Evolutionary conservation across 2,797 vertebrate genomes (phyloP).

Genomic region (Sebastes alutus): DNA sequence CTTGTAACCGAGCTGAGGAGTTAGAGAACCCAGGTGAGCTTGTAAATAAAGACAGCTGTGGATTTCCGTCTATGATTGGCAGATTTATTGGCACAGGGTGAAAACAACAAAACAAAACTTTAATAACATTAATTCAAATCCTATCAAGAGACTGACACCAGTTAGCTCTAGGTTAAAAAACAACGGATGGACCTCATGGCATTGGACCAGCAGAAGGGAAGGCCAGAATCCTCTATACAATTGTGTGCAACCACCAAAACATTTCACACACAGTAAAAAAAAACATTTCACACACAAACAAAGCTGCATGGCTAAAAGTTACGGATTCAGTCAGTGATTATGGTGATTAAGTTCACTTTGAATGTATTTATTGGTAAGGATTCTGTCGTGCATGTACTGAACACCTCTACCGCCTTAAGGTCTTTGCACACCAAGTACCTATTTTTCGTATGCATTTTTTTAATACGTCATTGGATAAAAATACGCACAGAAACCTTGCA

Average conservation of each 20-base stretch:
- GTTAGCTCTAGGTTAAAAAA: not conserved
- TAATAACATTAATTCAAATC: not conserved
- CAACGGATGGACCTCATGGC: not conserved
- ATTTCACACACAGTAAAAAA: not conserved
- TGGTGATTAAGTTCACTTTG: too few relatives aligned
- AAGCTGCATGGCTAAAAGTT: not conserved
- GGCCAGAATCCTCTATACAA: not conserved
- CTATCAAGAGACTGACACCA: not conserved
- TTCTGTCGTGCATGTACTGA: too few relatives aligned
- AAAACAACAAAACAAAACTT: not conserved
- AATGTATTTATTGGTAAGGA: too few relatives aligned
- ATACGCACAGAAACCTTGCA: too few relatives aligned
- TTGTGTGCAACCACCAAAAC: not conserved
- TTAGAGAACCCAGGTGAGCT: not conserved
- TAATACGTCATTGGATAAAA: rapidly evolving
- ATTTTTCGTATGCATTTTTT: too few relatives aligned
- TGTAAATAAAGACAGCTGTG: not conserved
- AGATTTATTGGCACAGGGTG: not conserved
- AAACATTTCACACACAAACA: not conserved
- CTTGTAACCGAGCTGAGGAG: not conserved
- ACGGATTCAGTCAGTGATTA: not conserved
- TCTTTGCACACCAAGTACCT: too few relatives aligned
- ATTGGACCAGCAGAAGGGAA: not conserved
- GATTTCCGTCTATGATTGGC: not conserved
- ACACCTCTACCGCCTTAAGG: too few relatives aligned